Percentiles rank a stretch among this genome's conserved stretches.
These are phyloP conservation scores for Oscheius onirici DNA, from an alignment of 2,888 invertebrate genomes.

Conservation along the genomic window DNA sequence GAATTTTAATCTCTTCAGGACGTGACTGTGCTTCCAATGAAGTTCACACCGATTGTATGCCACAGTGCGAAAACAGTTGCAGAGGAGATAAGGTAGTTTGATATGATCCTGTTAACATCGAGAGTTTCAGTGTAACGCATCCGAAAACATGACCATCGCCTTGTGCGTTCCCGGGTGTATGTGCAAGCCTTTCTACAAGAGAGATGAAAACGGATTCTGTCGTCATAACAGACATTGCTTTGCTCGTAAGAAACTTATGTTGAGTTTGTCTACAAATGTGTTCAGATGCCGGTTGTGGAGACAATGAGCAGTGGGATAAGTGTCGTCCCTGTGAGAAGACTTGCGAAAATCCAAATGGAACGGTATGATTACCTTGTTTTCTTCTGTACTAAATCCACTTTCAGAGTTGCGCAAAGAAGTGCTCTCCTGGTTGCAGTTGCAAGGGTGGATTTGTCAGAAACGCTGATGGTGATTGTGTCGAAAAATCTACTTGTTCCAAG, in stretches of 20 bases:
- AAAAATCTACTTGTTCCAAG: background rate
- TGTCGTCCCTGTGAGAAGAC: constrained; percentile 20
- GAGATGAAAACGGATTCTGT: constrained; percentile 19
- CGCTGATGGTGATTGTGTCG: constrained; percentile 7
- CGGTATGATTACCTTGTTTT: background rate
- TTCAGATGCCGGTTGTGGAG: constrained; percentile 22
- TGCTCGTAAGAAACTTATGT: background rate
- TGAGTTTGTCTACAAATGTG: background rate
- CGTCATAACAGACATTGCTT: constrained; percentile 13
- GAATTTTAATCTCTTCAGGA: background rate
- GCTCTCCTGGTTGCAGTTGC: constrained; percentile 22
- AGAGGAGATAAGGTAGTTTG: constrained; percentile 4
- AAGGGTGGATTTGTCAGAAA: constrained; percentile 24
- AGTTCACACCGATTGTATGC: constrained; percentile 8
- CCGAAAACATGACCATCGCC: background rate
- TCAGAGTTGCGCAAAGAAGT: constrained; percentile 4
- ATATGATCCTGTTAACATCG: background rate
- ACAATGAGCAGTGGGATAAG: constrained; percentile 15
- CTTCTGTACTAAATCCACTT: background rate
- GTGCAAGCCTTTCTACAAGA: constrained; percentile 24
- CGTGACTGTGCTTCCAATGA: constrained; percentile 7
- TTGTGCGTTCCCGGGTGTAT: constrained; percentile 3
- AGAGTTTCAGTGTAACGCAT: background rate
- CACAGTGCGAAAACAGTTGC: constrained; percentile 20
- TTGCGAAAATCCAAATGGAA: background rate